Evolutionary conservation across 2,888 invertebrate genomes (phyloP).

Genomic region (Drosophila kuntzei): DNA sequence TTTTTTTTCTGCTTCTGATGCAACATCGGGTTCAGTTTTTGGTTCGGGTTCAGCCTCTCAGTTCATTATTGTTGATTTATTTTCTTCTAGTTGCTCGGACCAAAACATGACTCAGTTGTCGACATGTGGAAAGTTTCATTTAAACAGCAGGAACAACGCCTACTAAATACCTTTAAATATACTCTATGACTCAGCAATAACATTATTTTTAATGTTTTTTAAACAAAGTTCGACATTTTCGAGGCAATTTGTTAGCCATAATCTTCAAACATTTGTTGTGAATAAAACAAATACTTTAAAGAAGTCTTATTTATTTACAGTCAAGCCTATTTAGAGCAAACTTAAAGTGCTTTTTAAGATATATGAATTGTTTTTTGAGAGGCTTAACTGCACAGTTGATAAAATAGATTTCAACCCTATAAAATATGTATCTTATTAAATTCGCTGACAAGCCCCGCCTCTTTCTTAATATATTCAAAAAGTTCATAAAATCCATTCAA

Average conservation of each 20-base stretch:
- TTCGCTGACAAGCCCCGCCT: no score
- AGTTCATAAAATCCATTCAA: no score
- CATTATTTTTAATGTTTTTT: neutral
- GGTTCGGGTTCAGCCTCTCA: neutral
- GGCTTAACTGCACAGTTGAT: no score
- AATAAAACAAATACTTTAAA: neutral
- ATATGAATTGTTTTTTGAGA: no score
- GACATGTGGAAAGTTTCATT: slow-evolving; percentile 16
- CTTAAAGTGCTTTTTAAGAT: fast-evolving
- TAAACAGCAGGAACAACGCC: slow-evolving; percentile 33
- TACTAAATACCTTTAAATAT: slow-evolving; percentile 22
- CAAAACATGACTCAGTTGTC: slow-evolving; percentile 32
- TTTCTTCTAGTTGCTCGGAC: neutral
- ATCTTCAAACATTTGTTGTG: neutral
- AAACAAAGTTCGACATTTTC: neutral
- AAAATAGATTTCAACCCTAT: no score
- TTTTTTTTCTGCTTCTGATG: slow-evolving; percentile 1
- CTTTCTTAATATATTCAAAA: no score
- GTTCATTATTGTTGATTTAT: neutral
- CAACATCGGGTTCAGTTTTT: neutral
- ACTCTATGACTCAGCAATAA: neutral
- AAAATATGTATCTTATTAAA: no score
- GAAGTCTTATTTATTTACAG: neutral
- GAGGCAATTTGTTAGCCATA: neutral
- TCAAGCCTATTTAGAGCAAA: neutral